Evolutionary conservation across 2,113 vertebrate species (phyloP).

Genomic region (Tiliqua scincoides): DNA sequence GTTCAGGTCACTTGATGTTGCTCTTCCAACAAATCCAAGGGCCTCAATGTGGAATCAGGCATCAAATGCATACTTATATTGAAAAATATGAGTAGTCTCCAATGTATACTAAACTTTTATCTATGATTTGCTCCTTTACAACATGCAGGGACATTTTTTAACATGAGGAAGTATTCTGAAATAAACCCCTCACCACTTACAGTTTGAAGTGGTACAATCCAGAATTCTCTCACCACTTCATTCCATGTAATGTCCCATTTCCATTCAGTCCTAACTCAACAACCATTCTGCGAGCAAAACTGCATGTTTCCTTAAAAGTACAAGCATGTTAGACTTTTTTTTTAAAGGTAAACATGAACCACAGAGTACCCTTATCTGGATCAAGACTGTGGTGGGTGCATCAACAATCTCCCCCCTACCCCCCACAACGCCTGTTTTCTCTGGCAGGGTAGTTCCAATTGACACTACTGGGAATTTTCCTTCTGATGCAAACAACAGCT

Average conservation of each 20-base stretch:
- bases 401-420: too few relatives aligned
- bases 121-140: background rate
- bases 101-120: background rate
- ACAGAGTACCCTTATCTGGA: too few relatives aligned
- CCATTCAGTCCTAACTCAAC: background rate
- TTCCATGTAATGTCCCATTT: background rate
- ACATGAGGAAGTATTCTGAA: background rate
- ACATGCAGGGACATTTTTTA: background rate
- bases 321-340: too few relatives aligned
- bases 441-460: too few relatives aligned
- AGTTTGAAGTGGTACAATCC: background rate
- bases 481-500: too few relatives aligned
- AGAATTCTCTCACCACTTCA: background rate
- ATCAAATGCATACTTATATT: background rate
- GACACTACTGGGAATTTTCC: too few relatives aligned
- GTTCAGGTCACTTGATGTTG: too few relatives aligned
- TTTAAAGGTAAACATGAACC: too few relatives aligned
- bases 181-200: too few relatives aligned
- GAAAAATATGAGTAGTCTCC: background rate
- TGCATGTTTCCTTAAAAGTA: too few relatives aligned
- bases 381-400: too few relatives aligned
- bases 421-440: too few relatives aligned
- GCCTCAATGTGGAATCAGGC: background rate
- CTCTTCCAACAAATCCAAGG: background rate
- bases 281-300: background rate